These are phyloP conservation scores for Istiophorus platypterus DNA, from an alignment of 2,113 vertebrate genomes.

Conservation along the genomic window DNA sequence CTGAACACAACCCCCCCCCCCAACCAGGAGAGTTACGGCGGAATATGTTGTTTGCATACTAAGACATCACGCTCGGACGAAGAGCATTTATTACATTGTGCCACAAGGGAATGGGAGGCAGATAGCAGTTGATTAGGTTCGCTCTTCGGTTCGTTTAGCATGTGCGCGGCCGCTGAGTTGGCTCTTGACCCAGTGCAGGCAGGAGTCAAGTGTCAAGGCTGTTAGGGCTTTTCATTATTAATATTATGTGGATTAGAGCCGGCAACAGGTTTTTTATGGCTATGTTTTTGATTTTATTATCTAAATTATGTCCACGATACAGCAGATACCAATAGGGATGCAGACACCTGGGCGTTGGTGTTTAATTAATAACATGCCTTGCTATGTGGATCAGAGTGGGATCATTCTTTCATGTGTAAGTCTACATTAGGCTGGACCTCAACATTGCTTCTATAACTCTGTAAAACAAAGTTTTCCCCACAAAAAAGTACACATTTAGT, in stretches of 20 bases:
- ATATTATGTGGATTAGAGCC: conserved; percentile 22
- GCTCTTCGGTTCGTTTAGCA: conserved; percentile 41
- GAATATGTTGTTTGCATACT: conserved; percentile 52
- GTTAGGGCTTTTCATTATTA: conserved; percentile 10
- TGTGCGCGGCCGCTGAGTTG: conserved; percentile 23
- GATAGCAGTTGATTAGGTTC: conserved; percentile 22
- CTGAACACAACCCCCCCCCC: background rate
- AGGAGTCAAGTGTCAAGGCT: conserved; percentile 38
- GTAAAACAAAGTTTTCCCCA: no score
- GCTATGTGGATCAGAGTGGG: no score
- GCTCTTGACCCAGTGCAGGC: conserved; percentile 26
- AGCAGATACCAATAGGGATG: no score
- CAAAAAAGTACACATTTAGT: no score
- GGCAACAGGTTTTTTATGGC: background rate
- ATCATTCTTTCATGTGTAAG: no score
- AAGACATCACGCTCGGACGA: conserved; percentile 39
- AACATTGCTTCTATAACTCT: no score
- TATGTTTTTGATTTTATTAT: background rate
- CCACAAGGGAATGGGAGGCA: conserved; percentile 11
- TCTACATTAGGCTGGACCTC: no score
- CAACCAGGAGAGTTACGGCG: conserved; percentile 10
- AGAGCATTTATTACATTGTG: conserved; percentile 30
- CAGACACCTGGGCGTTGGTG: no score
- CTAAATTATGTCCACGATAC: background rate
- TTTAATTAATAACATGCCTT: no score